Percentiles rank a stretch among this genome's conserved stretches.
These are phyloP conservation scores for Perizoma flavofasciatum DNA, from an alignment of 2,888 invertebrate species.

Conservation along the genomic window DNA sequence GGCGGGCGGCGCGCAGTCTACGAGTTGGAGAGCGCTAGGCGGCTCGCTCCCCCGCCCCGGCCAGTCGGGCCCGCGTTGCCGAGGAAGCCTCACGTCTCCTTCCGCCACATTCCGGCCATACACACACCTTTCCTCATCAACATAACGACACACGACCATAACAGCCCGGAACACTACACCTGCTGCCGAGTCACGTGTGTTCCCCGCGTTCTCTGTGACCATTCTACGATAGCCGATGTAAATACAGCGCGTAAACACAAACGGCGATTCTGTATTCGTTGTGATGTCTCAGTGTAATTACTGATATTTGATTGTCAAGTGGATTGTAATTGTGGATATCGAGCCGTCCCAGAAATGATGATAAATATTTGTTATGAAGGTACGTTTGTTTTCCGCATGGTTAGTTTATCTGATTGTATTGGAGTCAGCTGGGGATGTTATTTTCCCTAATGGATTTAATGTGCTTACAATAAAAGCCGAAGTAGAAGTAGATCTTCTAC, in stretches of 20 bases:
- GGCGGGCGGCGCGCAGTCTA: conserved; percentile 74
- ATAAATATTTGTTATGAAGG: conserved; percentile 47
- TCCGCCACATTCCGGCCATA: conserved; percentile 37
- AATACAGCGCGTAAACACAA: conserved; percentile 54
- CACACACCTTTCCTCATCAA: conserved; percentile 56
- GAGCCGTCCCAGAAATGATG: conserved; percentile 42
- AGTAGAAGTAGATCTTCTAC: conserved; percentile 5
- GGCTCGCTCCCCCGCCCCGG: conserved; percentile 63
- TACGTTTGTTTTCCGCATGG: conserved; percentile 39
- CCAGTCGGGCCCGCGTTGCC: conserved; percentile 69
- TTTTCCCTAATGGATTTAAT: conserved; percentile 21
- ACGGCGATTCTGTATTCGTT: conserved; percentile 51
- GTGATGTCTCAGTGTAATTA: conserved; percentile 61
- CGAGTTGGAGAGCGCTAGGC: conserved; percentile 19
- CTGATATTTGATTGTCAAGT: conserved; percentile 56
- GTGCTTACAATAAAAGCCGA: conserved; percentile 15
- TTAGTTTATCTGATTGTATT: conserved; percentile 26
- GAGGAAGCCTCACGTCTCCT: conserved; percentile 58
- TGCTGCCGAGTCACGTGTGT: conserved; percentile 40
- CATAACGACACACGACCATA: conserved; percentile 51
- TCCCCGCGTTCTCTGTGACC: conserved; percentile 40
- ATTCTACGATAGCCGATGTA: conserved; percentile 38
- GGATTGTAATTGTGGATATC: conserved; percentile 61
- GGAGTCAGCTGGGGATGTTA: conserved; percentile 25
- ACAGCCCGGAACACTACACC: conserved; percentile 46